Base-by-base conservation (phyloP, 2,113 vertebrate species). In the Mixornis gularis region DNA sequence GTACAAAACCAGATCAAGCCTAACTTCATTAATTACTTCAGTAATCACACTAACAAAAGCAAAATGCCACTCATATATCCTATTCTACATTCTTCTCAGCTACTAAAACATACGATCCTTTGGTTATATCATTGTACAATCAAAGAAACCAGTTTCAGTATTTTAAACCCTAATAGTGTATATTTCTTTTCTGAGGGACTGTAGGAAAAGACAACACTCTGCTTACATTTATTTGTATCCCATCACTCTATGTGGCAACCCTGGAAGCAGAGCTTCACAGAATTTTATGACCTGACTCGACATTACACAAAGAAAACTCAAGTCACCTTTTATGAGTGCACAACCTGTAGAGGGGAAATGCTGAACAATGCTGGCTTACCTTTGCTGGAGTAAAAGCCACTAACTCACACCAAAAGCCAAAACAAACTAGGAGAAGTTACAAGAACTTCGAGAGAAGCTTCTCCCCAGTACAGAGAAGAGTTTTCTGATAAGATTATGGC, bases 251-350 rank as follows among this genome's bases (percentile, higher is more conserved):
- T 65, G 43, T 51, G 55, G 49, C 85, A 88, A 88, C 12, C 89
- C 79, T 91, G 95, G 95, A 97, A 91, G 64, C 55, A 96, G 90
- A 80, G 65, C 41, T 81, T 91, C 65, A 79, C 40, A 86, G 81
- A 49, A 91, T 82, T 94, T 87, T 85, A 82, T 51, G 40, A 77
- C 25, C 22, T 80, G n/a, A 94, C 44, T 56, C 27, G 64, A 91
- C 8, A 19, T 68, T 65, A 68, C 55, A 90, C 74, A 36, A 83
- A 89, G 85, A 81, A 96, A 91, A 66, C 34, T 69, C 62, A 83
- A 97, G 62, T 90, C 87, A 93, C 40, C 44, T 83, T 92, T 94
- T 89, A 93, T 22, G 70, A 91, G 66, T 85, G 44, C 32, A 92
- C 55, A 93, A 82, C n/a, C 69, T 85, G 38, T n/a, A 69, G 64